Base-by-base conservation (phyloP, 2,113 vertebrate genomes). In the Corydoras sp. region DNA sequence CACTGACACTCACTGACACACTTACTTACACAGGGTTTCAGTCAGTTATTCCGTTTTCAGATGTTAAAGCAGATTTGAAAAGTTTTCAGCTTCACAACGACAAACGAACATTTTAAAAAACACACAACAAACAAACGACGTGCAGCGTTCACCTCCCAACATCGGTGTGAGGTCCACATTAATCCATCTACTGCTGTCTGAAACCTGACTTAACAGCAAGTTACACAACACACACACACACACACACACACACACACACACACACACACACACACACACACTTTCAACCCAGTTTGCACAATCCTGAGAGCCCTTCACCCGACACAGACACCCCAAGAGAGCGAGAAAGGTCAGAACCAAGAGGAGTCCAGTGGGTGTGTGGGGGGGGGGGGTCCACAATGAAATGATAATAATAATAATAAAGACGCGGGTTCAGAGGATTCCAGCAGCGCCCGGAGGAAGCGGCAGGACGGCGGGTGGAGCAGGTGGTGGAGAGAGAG, bases 241-340 rank as follows among this genome's bases (percentile, higher is more conserved):
- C n/a, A n/a, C n/a, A n/a, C n/a, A n/a, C n/a, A n/a, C n/a, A n/a
- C n/a, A n/a, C n/a, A n/a, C n/a, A n/a, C n/a, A n/a, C n/a, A n/a
- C n/a, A n/a, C n/a, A n/a, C n/a, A n/a, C n/a, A n/a, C n/a, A n/a
- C n/a, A n/a, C n/a, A 79, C 58, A 72, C 65, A 76, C n/a, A 77
- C 75, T 77, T 80, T 75, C 50, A 76, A 62, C 78, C 94, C 2
- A 97, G 84, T 83, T 95, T 97, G 81, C 92, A 93, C 64, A 99
- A 90, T 76, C 51, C 51, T 13, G n/a, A n/a, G 10, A 13, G 13
- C 13, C 51, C 9, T 9, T 10, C 9, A 53, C 51, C 9, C 10
- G 6, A 0, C 8, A 76, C 62, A 4, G 7, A 64, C 43, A 71
- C 30, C 9, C 10, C 18, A 59, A 24, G 13, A 32, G 69, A 35